These are phyloP conservation scores for Hemicrepidius hirtus DNA, from an alignment of 2,888 invertebrate genomes.

Conservation along the genomic window DNA sequence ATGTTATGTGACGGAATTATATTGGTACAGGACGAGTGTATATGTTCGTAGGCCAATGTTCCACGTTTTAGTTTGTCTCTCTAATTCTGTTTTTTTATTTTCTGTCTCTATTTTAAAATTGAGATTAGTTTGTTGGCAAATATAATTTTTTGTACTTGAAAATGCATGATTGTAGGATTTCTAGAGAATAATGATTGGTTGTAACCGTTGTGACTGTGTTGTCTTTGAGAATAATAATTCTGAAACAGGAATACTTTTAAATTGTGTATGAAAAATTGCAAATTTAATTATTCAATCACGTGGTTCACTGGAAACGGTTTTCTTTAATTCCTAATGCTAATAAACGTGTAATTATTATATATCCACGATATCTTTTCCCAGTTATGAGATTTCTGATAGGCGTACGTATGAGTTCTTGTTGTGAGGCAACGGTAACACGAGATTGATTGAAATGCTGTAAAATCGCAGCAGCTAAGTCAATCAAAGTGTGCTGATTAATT, in stretches of 20 bases:
- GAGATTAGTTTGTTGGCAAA: no score
- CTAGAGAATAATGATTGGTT: no score
- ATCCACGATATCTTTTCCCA: slow-evolving; percentile 45
- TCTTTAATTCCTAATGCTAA: slow-evolving; percentile 43
- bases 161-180: no score
- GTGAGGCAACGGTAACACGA: slow-evolving; percentile 43
- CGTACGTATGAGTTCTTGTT: slow-evolving; percentile 43
- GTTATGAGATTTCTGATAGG: slow-evolving; percentile 46
- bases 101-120: no score
- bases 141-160: no score
- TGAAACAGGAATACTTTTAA: background rate
- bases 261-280: background rate
- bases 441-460: slow-evolving; percentile 52
- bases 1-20: no score
- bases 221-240: no score
- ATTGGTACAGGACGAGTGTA: no score
- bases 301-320: slow-evolving; percentile 31
- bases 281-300: slow-evolving; percentile 31
- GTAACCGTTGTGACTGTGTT: no score
- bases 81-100: no score
- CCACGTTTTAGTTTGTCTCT: no score
- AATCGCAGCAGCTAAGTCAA: slow-evolving; percentile 46
- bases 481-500: slow-evolving; percentile 52
- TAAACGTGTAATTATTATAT: slow-evolving; percentile 52
- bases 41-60: no score